Base-by-base conservation (phyloP, 92 coral and sea anemone species). In the Ricordea florida region DNA sequence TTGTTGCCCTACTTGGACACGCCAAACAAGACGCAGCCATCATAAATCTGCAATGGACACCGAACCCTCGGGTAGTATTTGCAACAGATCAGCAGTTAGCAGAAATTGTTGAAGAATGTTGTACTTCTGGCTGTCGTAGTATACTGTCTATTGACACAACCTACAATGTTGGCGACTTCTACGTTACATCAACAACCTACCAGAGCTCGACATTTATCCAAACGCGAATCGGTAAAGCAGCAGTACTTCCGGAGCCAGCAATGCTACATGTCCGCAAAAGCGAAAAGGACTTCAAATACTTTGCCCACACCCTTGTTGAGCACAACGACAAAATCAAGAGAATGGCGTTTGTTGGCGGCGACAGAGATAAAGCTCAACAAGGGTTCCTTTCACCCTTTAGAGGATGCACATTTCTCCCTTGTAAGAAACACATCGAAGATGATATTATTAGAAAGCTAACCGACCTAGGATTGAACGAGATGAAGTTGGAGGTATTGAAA, bases 171-270 rank as follows among this genome's bases (percentile, higher is more conserved):
- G 74, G 57, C 2, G 27, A 46, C 6, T 50, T 50, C 13, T 70
- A 50, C 28, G 48, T 70, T 4, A 70, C 68, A 3, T 20, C 28
- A 0, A 70, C 73, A 0, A 62, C 51, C 10, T 67, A 28, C 42
- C 74, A 61, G 23, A 76, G 62, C 43, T 25, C 57, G 10, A 65
- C 62, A 28, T 4, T 62, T 21, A 16, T 76, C 44, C 27, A 63
- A 17, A 36, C 41, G 8, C 24, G 62, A 33, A 80, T 79, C 26
- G 66, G 80, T 28, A 80, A 80, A 24, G 24, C 24, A 30, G 74
- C 86, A 21, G 30, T 22, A 29, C 29, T 71, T 18, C 73, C 72
- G 9, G 69, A 81, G 0, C 87, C 87, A 24, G 87, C 76, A n/a
- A 72, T 62, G 87, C 57, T 61, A 21, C 82, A 82, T 24, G 40